Evolutionary conservation across 2,113 vertebrate species (phyloP).

Genomic region (Meles meles): DNA sequence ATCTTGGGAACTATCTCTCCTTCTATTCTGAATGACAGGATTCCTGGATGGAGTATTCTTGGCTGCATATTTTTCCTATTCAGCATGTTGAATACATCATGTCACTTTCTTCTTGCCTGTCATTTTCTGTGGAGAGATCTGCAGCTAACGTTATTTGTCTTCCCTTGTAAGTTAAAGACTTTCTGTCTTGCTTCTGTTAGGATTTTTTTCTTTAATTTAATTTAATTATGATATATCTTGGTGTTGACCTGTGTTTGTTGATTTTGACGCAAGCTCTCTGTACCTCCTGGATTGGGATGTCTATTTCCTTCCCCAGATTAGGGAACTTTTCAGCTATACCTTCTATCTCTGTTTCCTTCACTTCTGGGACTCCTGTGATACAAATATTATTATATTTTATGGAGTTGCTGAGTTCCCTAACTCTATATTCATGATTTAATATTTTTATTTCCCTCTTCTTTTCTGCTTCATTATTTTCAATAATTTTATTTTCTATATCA

Average conservation of each 20-base stretch:
- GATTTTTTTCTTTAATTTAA: too few species aligned
- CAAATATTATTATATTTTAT: background rate
- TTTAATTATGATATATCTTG: too few species aligned
- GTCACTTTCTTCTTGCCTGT: too few species aligned
- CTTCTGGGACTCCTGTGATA: background rate
- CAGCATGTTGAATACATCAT: too few species aligned
- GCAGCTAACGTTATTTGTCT: too few species aligned
- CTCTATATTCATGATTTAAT: background rate
- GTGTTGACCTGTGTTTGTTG: background rate
- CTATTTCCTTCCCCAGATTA: background rate
- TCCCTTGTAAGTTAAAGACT: too few species aligned
- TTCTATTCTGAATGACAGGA: background rate
- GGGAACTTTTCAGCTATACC: background rate
- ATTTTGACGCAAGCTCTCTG: background rate
- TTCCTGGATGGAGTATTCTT: background rate
- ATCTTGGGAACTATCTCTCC: background rate
- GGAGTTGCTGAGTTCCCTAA: background rate
- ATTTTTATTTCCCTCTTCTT: background rate
- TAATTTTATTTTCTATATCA: background rate
- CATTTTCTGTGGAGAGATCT: too few species aligned
- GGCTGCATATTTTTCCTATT: too few species aligned
- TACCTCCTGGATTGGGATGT: background rate
- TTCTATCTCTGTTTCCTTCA: background rate
- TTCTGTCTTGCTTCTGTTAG: too few species aligned
- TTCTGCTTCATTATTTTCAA: background rate